Conservation (phyloP, 1,140 invertebrate genomes). For the Cotesia chilonis region DNA sequence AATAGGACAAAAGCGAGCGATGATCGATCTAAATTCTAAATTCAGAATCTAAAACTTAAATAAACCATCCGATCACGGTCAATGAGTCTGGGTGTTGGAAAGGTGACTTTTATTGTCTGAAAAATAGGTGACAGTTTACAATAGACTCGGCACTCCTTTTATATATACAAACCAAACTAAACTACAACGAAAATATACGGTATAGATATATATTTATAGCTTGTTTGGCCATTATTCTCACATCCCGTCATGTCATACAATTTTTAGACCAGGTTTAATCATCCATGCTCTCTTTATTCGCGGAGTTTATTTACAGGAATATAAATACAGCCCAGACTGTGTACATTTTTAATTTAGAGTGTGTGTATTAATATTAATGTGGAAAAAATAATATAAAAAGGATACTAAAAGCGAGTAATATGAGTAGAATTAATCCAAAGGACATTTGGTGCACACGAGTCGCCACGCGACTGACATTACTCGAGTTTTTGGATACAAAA, state of each 20-base stretch:
- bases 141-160: conserved; percentile 44
- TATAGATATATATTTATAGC: neutral
- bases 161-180: conserved; percentile 28
- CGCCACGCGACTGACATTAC: conserved; percentile 53
- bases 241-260: conserved; percentile 30
- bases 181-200: conserved; percentile 44
- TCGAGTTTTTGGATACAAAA: neutral
- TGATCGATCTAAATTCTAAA: neutral
- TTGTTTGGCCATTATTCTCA: conserved; percentile 36
- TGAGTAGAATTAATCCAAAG: conserved; percentile 46
- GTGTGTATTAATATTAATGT: too few species aligned
- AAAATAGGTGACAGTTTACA: conserved; percentile 45
- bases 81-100: conserved; percentile 37
- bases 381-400: neutral
- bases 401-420: neutral
- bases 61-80: conserved; percentile 41
- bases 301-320: too few species aligned
- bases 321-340: too few species aligned
- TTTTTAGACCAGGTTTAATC: conserved; percentile 35
- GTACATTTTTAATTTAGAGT: too few species aligned
- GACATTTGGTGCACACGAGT: conserved; percentile 58
- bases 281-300: neutral
- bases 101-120: conserved; percentile 40
- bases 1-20: too few species aligned
- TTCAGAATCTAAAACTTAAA: conserved; percentile 1